Evolutionary conservation across 1,140 invertebrate species (phyloP), one percentile per base, ranked within the genome.

Genomic region (Conus ventricosus): DNA sequence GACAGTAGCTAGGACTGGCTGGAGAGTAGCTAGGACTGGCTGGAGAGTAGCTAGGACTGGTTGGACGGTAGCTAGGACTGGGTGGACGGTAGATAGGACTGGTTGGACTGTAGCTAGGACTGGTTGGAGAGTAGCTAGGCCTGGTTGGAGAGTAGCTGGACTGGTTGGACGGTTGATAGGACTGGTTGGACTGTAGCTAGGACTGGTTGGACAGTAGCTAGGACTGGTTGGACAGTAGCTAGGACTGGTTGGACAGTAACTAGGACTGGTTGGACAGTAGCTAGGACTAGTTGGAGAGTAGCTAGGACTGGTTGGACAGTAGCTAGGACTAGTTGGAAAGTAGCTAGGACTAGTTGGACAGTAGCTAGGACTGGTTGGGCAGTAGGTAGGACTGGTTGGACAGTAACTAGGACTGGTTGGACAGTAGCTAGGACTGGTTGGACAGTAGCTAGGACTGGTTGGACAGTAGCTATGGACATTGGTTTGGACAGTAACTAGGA

Each of bases 271-370:
- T n/a, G n/a, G 95, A 1, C 92, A 95, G 91, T 96, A 96, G 53
- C 97, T 97, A 0, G 1, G 98, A 89, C 97, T 97, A 0, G 97
- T 97, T 3, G 98, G 98, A 17, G 94, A 96, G 91, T 97, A 97
- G 17, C 91, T 93, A 39, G 39, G 39, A 39, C 39, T 39, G 39
- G 39, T 39, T 39, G 39, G 39, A 39, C 0, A 39, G 39, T 39
- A 39, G 39, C 3, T 39, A 39, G 39, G 39, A 3, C 39, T 39
- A 3, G 39, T 39, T 39, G 39, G 39, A 39, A 3, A 39, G 39
- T 3, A 39, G 39, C 39, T 39, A 39, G 39, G 39, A 3, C 39
- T 39, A 3, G 39, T 39, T 39, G 39, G 39, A 39, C 0, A 39
- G 0, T 3, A 39, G 39, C 39, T 3, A 39, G 39, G 39, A 39